These are phyloP conservation scores for Chelonus insularis DNA, from an alignment of 1,140 invertebrate species.

Conservation along the genomic window DNA sequence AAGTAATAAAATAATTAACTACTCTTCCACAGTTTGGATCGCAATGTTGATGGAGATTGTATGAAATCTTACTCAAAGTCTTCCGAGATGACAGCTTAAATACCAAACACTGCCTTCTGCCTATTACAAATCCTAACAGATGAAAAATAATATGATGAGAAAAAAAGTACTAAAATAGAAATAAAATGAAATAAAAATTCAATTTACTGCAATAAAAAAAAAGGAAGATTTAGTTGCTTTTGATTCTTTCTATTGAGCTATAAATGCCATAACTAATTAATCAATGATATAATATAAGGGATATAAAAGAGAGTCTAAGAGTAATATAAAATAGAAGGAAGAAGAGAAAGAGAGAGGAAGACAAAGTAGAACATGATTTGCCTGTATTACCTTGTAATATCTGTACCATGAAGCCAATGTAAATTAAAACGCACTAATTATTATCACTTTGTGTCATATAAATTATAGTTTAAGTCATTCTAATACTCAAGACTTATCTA, in stretches of 20 bases:
- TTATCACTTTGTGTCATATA: conserved; percentile 22
- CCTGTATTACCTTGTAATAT: conserved; percentile 35
- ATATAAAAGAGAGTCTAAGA: too few relatives aligned
- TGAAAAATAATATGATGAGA: background rate
- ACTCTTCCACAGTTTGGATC: conserved; percentile 5
- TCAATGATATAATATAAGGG: too few relatives aligned
- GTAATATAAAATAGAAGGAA: background rate
- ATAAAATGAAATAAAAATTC: background rate
- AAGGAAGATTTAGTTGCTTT: too few relatives aligned
- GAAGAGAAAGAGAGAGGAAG: conserved; percentile 16
- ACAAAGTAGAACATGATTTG: conserved; percentile 24
- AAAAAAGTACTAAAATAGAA: too few relatives aligned
- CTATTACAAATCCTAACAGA: background rate
- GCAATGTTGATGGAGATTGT: conserved; percentile 4
- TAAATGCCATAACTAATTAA: too few relatives aligned
- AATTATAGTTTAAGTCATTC: conserved; percentile 9
- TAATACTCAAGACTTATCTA: background rate
- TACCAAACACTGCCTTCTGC: background rate
- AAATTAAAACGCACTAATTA: conserved; percentile 36
- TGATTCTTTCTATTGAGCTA: too few relatives aligned
- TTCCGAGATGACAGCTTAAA: background rate
- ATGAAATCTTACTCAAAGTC: background rate
- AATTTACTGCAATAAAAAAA: background rate
- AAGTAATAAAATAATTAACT: background rate
- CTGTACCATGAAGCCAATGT: conserved; percentile 36